These are phyloP conservation scores for Rhinatrema bivittatum DNA, from an alignment of 2,797 vertebrate species.

Conservation along the genomic window DNA sequence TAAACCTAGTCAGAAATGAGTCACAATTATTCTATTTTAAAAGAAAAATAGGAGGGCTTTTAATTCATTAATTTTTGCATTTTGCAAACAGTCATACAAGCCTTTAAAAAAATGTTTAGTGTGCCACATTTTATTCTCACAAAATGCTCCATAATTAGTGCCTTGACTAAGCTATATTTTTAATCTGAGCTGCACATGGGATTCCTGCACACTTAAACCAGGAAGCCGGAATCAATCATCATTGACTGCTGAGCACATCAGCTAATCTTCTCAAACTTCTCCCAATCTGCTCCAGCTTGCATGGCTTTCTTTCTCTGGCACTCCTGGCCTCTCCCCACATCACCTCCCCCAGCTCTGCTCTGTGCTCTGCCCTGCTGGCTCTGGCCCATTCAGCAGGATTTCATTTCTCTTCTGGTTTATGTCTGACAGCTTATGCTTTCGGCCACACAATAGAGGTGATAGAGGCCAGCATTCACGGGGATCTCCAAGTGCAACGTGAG, in stretches of 20 bases:
- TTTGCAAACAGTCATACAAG: too few relatives aligned
- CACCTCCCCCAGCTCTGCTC: conserved; percentile 33
- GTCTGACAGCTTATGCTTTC: conserved; percentile 62
- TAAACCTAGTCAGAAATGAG: too few relatives aligned
- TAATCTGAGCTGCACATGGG: too few relatives aligned
- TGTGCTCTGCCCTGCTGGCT: conserved; percentile 57
- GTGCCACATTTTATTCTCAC: too few relatives aligned
- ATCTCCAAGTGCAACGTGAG: conserved; percentile 84
- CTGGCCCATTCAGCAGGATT: conserved; percentile 72
- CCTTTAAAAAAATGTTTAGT: too few relatives aligned
- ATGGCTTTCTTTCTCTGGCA: conserved; percentile 31
- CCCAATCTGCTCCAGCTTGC: conserved; percentile 40
- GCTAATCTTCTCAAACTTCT: conserved; percentile 29
- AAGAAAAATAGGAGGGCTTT: too few relatives aligned
- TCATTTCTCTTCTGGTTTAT: conserved; percentile 73
- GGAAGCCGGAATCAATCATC: conserved; percentile 25
- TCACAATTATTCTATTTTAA: too few relatives aligned
- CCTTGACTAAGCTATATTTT: too few relatives aligned
- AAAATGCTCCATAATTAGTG: too few relatives aligned
- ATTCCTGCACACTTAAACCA: conserved; percentile 10
- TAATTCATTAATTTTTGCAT: too few relatives aligned
- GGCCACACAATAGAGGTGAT: conserved; percentile 73
- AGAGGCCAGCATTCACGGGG: conserved; percentile 59
- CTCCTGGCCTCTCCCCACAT: too few relatives aligned
- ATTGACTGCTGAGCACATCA: conserved; percentile 6